phyloP scores from a whole-genome alignment of 2,113 vertebrate genomes.

The Theristicus caerulescens region DNA sequence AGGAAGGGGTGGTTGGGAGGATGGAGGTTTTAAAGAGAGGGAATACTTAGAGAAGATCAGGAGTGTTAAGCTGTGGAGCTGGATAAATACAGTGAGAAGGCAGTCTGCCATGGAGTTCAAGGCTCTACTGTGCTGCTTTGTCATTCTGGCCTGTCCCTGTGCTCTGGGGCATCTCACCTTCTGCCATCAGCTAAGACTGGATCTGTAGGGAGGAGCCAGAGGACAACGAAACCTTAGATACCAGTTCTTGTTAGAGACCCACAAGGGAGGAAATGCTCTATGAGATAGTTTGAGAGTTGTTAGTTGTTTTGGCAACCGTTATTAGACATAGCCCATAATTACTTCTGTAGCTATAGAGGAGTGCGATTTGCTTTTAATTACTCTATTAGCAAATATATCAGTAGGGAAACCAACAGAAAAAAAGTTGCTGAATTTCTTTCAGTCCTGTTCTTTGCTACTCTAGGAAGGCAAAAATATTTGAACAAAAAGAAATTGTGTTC shows the following conservation, averaged over 20 bases:
- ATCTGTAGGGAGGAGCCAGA: not conserved
- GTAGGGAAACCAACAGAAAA: not conserved
- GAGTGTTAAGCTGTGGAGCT: not conserved
- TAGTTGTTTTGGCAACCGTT: constrained; percentile 1
- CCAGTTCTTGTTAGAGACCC: not conserved
- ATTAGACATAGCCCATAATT: constrained; percentile 27
- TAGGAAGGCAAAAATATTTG: constrained; percentile 42
- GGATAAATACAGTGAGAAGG: not conserved
- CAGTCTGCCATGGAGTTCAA: not conserved
- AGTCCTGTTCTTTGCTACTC: not conserved
- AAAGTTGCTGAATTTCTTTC: not conserved
- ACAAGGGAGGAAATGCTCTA: not conserved
- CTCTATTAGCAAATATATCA: constrained; percentile 19
- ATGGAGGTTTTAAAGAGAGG: not conserved
- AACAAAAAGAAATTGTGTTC: not conserved
- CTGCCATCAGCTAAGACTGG: not conserved
- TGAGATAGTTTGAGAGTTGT: not conserved
- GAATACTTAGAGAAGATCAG: not conserved
- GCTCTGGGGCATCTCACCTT: not conserved
- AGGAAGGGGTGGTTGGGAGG: not conserved
- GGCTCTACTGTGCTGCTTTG: not conserved
- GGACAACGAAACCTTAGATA: not conserved
- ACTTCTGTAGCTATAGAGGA: constrained; percentile 9
- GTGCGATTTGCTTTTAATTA: constrained; percentile 57
- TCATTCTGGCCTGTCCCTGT: not conserved